These are phyloP conservation scores for Drosophila willistoni DNA, from an alignment of 1,140 invertebrate genomes.

Conservation along the genomic window DNA sequence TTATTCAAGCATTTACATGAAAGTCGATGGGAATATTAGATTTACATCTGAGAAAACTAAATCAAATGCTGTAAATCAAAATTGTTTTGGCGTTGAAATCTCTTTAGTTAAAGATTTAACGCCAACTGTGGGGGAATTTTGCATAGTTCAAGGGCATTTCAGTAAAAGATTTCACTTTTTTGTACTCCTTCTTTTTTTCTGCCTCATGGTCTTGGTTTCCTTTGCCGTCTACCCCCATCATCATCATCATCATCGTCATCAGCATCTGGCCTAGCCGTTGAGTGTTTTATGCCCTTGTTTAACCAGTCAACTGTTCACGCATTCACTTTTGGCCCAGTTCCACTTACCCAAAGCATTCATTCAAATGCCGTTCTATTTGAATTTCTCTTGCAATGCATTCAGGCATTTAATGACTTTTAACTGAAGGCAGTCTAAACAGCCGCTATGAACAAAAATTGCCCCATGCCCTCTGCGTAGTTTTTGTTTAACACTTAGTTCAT, in stretches of 20 bases:
- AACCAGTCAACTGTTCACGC: constrained; percentile 57
- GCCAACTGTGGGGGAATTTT: not conserved
- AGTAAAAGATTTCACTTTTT: not conserved
- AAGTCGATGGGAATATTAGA: too few relatives aligned
- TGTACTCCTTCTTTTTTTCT: not conserved
- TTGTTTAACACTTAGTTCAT: constrained; percentile 15
- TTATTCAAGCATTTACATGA: not conserved
- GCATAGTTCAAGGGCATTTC: constrained; percentile 6
- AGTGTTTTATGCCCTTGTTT: constrained; percentile 46
- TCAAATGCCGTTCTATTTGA: constrained; percentile 48
- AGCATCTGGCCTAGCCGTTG: constrained; percentile 7
- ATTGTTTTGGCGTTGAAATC: not conserved
- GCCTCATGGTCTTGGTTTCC: not conserved
- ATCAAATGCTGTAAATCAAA: not conserved
- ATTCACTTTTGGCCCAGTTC: constrained; percentile 47
- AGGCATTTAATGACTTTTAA: constrained; percentile 39
- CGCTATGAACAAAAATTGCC: constrained; percentile 13
- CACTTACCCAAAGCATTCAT: constrained; percentile 49
- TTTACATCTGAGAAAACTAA: too few relatives aligned
- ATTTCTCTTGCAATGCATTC: constrained; percentile 54
- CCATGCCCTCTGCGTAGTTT: not conserved
- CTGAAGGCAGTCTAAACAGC: constrained; percentile 13
- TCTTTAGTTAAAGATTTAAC: not conserved
- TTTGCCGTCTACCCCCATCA: not conserved
- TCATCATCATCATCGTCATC: too few relatives aligned